Percentiles rank a stretch among this genome's conserved stretches.
Evolutionary conservation across 2,797 vertebrate genomes (phyloP).

Genomic region (Acanthiza pusilla): DNA sequence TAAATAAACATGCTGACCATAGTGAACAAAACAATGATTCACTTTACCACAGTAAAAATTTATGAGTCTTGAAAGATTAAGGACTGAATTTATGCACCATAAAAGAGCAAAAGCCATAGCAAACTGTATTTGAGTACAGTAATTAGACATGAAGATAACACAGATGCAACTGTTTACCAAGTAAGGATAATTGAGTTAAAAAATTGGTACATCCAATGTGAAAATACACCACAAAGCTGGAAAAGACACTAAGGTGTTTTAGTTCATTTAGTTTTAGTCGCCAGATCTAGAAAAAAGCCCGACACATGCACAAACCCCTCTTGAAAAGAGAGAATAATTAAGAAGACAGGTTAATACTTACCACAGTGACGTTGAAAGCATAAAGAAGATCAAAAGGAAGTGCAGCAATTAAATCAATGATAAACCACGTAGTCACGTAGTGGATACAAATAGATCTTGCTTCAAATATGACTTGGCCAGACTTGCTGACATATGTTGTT

Average conservation of each 20-base stretch:
- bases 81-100: background rate
- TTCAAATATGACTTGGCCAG: slow-evolving; percentile 96
- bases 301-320: fast-evolving
- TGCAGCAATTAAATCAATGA: slow-evolving; percentile 96
- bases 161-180: background rate
- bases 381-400: slow-evolving; percentile 98
- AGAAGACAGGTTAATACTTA: slow-evolving; percentile 75
- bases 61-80: background rate
- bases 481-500: slow-evolving; percentile 97
- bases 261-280: background rate
- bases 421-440: slow-evolving; percentile 97
- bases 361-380: slow-evolving; percentile 97
- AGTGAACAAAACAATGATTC: background rate
- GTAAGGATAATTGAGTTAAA: background rate
- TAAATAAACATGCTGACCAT: background rate
- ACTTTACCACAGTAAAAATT: background rate
- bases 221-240: background rate
- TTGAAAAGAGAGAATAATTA: background rate
- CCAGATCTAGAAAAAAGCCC: fast-evolving
- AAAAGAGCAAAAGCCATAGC: background rate
- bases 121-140: background rate
- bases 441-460: slow-evolving; percentile 96
- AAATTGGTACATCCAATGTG: background rate
- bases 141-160: background rate
- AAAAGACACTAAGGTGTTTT: background rate